Conservation (phyloP, 2,113 vertebrate species). For the Elaphurus davidianus region DNA sequence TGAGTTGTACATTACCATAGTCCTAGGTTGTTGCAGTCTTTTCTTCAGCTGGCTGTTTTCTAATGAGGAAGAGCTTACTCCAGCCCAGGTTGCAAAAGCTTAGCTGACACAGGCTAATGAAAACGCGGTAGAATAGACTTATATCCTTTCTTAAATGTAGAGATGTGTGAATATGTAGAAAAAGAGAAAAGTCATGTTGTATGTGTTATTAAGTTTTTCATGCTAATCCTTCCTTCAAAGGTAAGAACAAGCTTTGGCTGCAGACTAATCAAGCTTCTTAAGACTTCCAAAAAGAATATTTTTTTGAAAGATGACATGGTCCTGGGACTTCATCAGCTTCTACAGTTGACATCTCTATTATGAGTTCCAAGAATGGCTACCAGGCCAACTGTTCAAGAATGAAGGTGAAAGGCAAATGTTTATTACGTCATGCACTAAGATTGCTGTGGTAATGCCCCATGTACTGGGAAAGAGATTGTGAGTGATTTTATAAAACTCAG, state of each 20-base stretch:
- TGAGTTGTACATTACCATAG: background rate
- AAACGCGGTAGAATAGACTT: background rate
- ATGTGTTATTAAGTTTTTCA: background rate
- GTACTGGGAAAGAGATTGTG: background rate
- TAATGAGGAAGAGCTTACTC: background rate
- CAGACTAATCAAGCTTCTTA: background rate
- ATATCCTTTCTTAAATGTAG: background rate
- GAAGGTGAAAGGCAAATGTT: background rate
- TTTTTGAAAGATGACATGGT: background rate
- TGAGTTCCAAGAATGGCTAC: background rate
- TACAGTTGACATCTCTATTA: conserved; percentile 33
- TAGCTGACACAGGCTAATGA: background rate
- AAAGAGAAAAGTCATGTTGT: background rate
- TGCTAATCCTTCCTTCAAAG: background rate
- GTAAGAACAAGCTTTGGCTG: background rate
- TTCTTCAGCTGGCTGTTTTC: background rate
- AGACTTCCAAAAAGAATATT: background rate
- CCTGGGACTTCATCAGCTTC: background rate
- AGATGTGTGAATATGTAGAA: background rate
- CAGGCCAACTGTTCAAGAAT: background rate
- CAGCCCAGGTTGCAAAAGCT: background rate
- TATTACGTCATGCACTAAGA: background rate
- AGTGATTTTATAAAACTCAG: background rate
- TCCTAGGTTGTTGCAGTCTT: background rate
- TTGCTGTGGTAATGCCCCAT: background rate